phyloP scores from a whole-genome alignment of 2,888 invertebrate genomes.

The Scaptomyza flava region DNA sequence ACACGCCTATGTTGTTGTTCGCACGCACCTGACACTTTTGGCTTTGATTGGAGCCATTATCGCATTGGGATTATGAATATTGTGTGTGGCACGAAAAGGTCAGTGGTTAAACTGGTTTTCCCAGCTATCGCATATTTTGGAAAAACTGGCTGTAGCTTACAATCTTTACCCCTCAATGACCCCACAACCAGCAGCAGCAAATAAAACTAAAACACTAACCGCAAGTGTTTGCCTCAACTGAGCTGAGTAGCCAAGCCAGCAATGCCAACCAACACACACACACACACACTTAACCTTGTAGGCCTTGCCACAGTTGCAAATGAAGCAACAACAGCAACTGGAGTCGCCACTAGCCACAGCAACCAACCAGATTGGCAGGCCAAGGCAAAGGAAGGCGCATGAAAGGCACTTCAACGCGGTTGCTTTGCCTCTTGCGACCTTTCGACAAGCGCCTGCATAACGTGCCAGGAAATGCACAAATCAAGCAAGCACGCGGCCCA shows the following conservation, averaged over 20 bases:
- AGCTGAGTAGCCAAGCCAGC: conserved; percentile 21
- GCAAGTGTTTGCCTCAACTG: conserved; percentile 47
- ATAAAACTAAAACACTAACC: conserved; percentile 43
- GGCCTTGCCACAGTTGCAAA: conserved; percentile 79
- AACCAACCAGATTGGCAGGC: conserved; percentile 52
- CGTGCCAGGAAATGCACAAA: conserved; percentile 69
- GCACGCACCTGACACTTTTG: conserved; percentile 68
- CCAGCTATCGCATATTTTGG: conserved; percentile 34
- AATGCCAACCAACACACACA: conserved; percentile 24
- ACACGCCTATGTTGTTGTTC: conserved; percentile 32
- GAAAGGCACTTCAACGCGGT: conserved; percentile 38
- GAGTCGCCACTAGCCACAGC: conserved; percentile 11
- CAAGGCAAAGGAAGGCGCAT: conserved; percentile 69
- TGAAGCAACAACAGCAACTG: conserved; percentile 20
- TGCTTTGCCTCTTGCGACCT: conserved; percentile 61
- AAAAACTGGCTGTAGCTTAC: conserved; percentile 19
- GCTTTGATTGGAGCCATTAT: conserved; percentile 52
- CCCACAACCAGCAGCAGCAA: conserved; percentile 1
- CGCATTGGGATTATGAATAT: conserved; percentile 62
- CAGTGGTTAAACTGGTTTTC: conserved; percentile 71
- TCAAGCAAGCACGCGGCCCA: conserved; percentile 31
- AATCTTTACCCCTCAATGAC: conserved; percentile 2
- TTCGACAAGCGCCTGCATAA: conserved; percentile 52
- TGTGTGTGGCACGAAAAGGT: conserved; percentile 65
- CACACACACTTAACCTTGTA: conserved; percentile 70